Conservation (phyloP, 2,888 invertebrate species). For the Clistopyga incitator region DNA sequence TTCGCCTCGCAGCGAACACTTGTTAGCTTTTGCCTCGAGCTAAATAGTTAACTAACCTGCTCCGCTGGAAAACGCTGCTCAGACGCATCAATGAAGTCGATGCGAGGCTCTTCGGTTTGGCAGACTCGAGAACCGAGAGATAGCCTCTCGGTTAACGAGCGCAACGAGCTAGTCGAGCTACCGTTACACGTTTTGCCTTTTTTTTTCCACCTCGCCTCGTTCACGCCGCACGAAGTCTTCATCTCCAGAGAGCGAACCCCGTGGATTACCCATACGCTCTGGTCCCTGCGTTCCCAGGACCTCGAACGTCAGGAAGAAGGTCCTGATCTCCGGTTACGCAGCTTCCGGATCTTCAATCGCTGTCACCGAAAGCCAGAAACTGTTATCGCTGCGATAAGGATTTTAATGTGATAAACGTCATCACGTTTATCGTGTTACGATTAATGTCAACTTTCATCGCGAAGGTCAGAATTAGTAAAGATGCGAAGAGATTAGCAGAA, state of each 20-base stretch:
- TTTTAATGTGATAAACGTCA: too few species aligned
- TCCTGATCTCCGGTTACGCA: neutral
- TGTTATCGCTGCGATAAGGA: neutral
- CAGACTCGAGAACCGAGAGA: slow-evolving; percentile 68
- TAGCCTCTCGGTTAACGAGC: slow-evolving; percentile 69
- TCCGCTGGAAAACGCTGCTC: neutral
- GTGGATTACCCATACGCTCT: neutral
- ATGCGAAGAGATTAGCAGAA: too few species aligned
- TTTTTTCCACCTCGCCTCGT: slow-evolving; percentile 64
- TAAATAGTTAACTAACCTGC: neutral
- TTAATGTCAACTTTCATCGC: too few species aligned
- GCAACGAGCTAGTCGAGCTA: slow-evolving; percentile 69
- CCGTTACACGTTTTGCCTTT: slow-evolving; percentile 77
- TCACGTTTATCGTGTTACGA: too few species aligned
- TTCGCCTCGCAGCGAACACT: slow-evolving; percentile 14
- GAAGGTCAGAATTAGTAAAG: too few species aligned
- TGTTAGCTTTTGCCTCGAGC: neutral
- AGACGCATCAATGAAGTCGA: slow-evolving; percentile 28
- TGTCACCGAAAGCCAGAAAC: neutral
- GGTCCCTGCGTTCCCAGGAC: slow-evolving; percentile 17
- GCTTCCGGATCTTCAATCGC: neutral
- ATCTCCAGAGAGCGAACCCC: slow-evolving; percentile 38
- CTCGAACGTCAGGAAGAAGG: neutral
- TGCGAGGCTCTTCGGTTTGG: slow-evolving; percentile 65
- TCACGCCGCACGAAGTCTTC: slow-evolving; percentile 39